Evolutionary conservation across 2,797 vertebrate species (phyloP).

Genomic region (Pyrrhura leucotis): DNA sequence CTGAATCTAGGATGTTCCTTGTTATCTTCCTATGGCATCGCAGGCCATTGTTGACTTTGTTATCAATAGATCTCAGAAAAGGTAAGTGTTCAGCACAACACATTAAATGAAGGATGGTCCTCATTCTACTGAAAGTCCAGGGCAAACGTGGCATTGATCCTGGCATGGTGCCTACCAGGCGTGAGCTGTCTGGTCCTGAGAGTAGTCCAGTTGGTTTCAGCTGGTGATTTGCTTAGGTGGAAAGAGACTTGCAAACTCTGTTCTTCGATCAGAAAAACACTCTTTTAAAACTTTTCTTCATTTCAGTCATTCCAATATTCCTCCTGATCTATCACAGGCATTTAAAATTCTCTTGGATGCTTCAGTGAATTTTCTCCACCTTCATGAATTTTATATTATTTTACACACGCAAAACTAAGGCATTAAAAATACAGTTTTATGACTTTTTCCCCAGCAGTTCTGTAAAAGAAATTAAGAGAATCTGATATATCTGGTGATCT

Average conservation of each 20-base stretch:
- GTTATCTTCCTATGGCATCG: neutral
- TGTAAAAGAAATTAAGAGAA: neutral
- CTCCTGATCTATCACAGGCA: neutral
- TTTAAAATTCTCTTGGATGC: slow-evolving; percentile 36
- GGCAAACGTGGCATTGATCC: neutral
- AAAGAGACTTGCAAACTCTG: neutral
- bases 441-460: neutral
- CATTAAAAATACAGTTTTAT: slow-evolving; percentile 13
- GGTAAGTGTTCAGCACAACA: neutral
- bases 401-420: neutral
- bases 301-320: neutral
- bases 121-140: neutral
- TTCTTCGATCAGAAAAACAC: neutral
- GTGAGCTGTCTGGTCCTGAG: neutral
- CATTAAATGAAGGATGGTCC: neutral
- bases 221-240: neutral
- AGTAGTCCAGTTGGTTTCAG: neutral
- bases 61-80: neutral
- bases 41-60: neutral
- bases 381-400: slow-evolving; percentile 34
- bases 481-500: neutral
- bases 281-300: neutral
- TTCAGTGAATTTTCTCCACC: slow-evolving; percentile 14
- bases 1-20: neutral
- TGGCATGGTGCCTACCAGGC: neutral